Percentiles rank a stretch among this genome's conserved stretches.
phyloP scores from a whole-genome alignment of 2,113 vertebrate genomes.

The Neolamprologus sp. region DNA sequence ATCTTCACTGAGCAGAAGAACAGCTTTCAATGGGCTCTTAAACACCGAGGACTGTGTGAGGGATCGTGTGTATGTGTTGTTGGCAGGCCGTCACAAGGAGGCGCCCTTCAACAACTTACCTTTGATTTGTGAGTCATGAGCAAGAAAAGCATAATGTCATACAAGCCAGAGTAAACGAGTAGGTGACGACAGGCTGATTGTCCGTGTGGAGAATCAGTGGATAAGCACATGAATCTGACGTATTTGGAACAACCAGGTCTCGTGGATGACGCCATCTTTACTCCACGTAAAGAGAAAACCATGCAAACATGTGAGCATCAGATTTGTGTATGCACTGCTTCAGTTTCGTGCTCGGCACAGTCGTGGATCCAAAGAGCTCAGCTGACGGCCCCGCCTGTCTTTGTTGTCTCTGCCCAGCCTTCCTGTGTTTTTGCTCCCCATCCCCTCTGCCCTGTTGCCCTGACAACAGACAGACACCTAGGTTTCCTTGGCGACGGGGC shows the following conservation, averaged over 20 bases:
- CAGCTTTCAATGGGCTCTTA: accelerated
- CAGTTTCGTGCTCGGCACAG: neutral
- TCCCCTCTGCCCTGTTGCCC: constrained; percentile 24
- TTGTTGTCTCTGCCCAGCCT: constrained; percentile 16
- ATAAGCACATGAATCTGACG: neutral
- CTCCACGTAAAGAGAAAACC: neutral
- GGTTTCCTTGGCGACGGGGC: constrained; percentile 37
- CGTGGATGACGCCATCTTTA: neutral
- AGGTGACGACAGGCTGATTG: neutral
- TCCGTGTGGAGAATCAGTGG: neutral
- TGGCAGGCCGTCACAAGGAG: neutral
- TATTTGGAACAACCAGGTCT: neutral
- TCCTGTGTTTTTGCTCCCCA: neutral
- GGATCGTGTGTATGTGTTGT: neutral
- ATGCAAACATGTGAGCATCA: neutral
- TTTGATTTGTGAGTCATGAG: neutral
- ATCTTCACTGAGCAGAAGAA: neutral
- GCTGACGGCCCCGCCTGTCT: constrained; percentile 7
- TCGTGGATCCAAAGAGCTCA: neutral
- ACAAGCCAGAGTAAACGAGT: neutral
- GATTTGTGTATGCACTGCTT: neutral
- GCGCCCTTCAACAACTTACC: neutral
- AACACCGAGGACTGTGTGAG: accelerated
- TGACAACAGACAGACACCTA: constrained; percentile 49
- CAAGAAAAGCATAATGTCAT: neutral